Percentiles rank a stretch among this genome's conserved stretches.
Evolutionary conservation across 2,888 invertebrate genomes (phyloP).

Genomic region (Bugula neritina): DNA sequence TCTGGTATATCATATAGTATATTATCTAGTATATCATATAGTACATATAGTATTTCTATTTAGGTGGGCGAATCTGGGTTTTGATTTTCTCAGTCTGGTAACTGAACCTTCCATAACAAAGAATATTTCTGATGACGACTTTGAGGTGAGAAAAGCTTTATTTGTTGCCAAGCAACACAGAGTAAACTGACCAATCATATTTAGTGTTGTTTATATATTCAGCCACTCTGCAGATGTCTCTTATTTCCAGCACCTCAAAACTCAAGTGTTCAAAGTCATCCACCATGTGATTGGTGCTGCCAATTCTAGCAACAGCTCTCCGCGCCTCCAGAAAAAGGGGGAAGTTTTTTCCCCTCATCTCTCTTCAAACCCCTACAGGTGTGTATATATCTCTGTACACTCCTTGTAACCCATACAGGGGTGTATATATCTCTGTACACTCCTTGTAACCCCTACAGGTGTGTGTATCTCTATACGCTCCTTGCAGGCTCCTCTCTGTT

Average conservation of each 20-base stretch:
- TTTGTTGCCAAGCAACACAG: too few relatives aligned
- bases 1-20: too few relatives aligned
- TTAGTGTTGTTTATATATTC: too few relatives aligned
- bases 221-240: too few relatives aligned
- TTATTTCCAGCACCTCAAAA: constrained; percentile 54
- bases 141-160: constrained; percentile 59
- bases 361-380: neutral
- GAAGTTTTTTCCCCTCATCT: neutral
- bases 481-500: constrained; percentile 9
- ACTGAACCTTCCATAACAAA: constrained; percentile 78
- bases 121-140: constrained; percentile 70
- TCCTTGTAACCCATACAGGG: too few relatives aligned
- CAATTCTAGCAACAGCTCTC: constrained; percentile 26
- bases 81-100: constrained; percentile 77
- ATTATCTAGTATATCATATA: too few relatives aligned
- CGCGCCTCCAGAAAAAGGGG: neutral
- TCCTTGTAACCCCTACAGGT: neutral
- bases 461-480: too few relatives aligned
- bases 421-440: neutral
- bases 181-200: too few relatives aligned
- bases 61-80: constrained; percentile 80
- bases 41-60: too few relatives aligned
- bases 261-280: constrained; percentile 75
- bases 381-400: too few relatives aligned
- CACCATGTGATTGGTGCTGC: constrained; percentile 71